Base-by-base conservation (phyloP, 2,113 vertebrate genomes). In the Toxostoma redivivum region DNA sequence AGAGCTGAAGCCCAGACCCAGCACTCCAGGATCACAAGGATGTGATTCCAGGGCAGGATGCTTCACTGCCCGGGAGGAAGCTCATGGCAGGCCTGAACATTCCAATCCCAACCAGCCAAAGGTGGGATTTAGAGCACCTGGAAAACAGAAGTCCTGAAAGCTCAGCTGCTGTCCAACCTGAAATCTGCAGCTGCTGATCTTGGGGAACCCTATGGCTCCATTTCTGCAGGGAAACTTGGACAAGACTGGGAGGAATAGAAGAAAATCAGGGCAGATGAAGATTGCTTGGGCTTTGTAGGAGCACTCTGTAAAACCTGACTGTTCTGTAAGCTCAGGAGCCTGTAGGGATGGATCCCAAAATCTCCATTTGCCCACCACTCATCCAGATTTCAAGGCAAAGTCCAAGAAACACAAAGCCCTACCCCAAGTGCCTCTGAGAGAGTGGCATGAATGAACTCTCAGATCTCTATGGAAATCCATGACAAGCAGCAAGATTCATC, bases 361-460 rank as follows among this genome's bases (percentile, higher is more conserved):
- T 19, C 50, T 77, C 62, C 23, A 2, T 47, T 21, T n/a, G 45
- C 44, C 67, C 13, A 57, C 21, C 61, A 40, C 27, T 37, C 45
- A 53, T 19, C 22, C 80, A 81, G 54, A 70, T 66, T 77, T 73
- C 45, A 74, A 61, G 51, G 42, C 50, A 70, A 81, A 54, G 24
- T 40, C 61, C 27, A 17, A 76, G 66, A 30, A 79, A 84, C 67
- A 80, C 50, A 23, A 77, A 47, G 64, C 67, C 79, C 81, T 79
- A 47, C 21, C 6, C 15, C 48, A 60, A 64, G 61, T 57, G 57
- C 44, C 58, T 67, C 53, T 1, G 2, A 67, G 65, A 30, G 54
- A 48, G 8, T 0, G 1, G 28, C 33, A 56, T 0, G 0, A 76
- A 30, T 0, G 4, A 91, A 81, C 56, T 67, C 60, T 78, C 42